Percentiles rank a stretch among this genome's conserved stretches.
These are phyloP conservation scores for Doris montereyensis DNA, from an alignment of 2,888 invertebrate genomes.

Conservation along the genomic window DNA sequence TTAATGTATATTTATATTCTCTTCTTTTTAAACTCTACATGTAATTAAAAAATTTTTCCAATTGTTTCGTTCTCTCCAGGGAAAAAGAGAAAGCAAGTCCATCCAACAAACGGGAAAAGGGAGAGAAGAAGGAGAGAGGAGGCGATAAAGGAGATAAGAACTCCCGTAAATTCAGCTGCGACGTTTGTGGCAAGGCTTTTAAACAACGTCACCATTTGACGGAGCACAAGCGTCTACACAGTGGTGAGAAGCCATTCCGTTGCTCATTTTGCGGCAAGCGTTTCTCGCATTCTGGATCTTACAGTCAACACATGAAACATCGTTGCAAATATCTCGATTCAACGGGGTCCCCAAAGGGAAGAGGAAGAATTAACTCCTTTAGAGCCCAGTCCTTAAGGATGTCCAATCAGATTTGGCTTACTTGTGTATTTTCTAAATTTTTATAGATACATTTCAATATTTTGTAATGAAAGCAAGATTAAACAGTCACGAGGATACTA, in stretches of 20 bases:
- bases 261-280: conserved; percentile 39
- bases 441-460: too few relatives aligned
- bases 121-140: not conserved
- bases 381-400: too few relatives aligned
- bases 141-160: conserved; percentile 37
- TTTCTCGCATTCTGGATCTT: conserved; percentile 41
- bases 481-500: too few relatives aligned
- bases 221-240: conserved; percentile 42
- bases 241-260: conserved; percentile 39
- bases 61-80: too few relatives aligned
- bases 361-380: conserved; percentile 8
- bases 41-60: too few relatives aligned
- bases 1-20: too few relatives aligned
- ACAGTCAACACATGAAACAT: conserved; percentile 42
- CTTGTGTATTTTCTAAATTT: too few relatives aligned
- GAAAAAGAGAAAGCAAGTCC: too few relatives aligned
- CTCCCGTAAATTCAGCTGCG: conserved; percentile 36
- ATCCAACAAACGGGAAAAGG: not conserved
- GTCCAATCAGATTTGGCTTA: too few relatives aligned
- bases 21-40: too few relatives aligned
- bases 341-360: conserved; percentile 20
- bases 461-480: too few relatives aligned
- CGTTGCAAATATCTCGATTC: conserved; percentile 34
- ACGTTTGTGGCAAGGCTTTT: conserved; percentile 41
- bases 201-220: conserved; percentile 41